Evolutionary conservation across 2,113 vertebrate species (phyloP), one percentile per base, ranked within the genome.

Genomic region (Aphelocoma coerulescens): DNA sequence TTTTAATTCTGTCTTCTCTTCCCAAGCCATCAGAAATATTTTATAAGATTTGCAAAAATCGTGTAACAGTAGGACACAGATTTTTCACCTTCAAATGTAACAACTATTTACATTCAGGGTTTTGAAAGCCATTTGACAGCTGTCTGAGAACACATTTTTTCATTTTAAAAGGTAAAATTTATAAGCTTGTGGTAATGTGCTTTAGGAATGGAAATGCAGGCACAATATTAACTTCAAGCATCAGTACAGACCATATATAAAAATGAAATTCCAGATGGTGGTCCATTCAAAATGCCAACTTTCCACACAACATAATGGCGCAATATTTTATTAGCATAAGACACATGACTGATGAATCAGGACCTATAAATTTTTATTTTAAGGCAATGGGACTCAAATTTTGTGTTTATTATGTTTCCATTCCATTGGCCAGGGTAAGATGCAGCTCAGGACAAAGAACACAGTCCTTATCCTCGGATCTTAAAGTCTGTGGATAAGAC

Each of bases 51-150:
- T 91, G 11, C 4, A 88, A 63, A 85, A 88, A 23, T 22, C 4
- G 2, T 73, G 1, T 46, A 43, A 66, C 41, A 66, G 74, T 30
- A 82, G 89, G 63, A 28, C 22, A 49, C 10, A 37, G 28, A 13
- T 28, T 94, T 79, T 84, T 15, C 37, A 62, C 62, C 9, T 43
- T 51, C 14, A 69, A 37, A 67, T 0, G 0, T 61, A 89, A 61
- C 33, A 93, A 81, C 10, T 65, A 18, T 71, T 91, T 93, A 57
- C 19, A 57, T 78, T 82, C 26, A 61, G 16, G 16, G 35, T 81
- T 95, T 91, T 67, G 30, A 87, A 94, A 93, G 11, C 8, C 15
- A 43, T 91, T 96, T 91, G 74, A 78, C 77, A 91, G 14, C 85
- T 77, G 7, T 52, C 41, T 95, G 85, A 55, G 61, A 95, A 33